These are phyloP conservation scores for Hirtodrosophila duncani DNA, from an alignment of 2,888 invertebrate genomes.

Conservation along the genomic window DNA sequence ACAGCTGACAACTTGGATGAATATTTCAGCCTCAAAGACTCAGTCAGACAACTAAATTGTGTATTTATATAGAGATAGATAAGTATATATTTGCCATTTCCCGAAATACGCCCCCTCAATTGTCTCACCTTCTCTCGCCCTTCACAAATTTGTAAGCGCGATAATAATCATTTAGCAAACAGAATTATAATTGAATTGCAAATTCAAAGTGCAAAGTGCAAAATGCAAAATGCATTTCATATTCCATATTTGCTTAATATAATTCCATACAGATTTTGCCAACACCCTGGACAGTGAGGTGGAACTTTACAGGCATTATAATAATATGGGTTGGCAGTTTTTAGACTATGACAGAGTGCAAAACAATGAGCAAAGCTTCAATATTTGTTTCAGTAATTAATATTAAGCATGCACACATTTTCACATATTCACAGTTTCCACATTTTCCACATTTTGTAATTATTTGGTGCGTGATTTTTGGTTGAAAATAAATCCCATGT, in stretches of 20 bases:
- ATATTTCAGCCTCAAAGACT: too few species aligned
- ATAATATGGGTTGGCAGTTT: slow-evolving; percentile 9
- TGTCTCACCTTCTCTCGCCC: too few species aligned
- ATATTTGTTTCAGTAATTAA: slow-evolving; percentile 56
- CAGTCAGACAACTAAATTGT: too few species aligned
- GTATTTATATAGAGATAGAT: too few species aligned
- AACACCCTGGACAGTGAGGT: too few species aligned
- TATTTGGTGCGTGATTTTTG: slow-evolving; percentile 64
- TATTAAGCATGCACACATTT: slow-evolving; percentile 9
- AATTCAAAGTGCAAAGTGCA: slow-evolving; percentile 8
- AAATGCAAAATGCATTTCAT: slow-evolving; percentile 8
- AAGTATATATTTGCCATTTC: too few species aligned
- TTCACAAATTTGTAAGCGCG: not conserved
- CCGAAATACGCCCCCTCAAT: too few species aligned
- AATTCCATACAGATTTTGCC: slow-evolving; percentile 12
- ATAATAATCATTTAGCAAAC: slow-evolving; percentile 36
- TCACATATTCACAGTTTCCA: slow-evolving; percentile 16
- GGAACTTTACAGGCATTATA: slow-evolving; percentile 1
- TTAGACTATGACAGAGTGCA: slow-evolving; percentile 10
- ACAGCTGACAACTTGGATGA: too few species aligned
- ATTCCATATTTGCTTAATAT: slow-evolving; percentile 1
- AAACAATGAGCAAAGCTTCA: slow-evolving; percentile 40
- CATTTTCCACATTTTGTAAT: slow-evolving; percentile 38
- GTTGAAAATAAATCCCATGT: slow-evolving; percentile 36
- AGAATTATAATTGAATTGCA: slow-evolving; percentile 49